Conservation (phyloP, 2,113 vertebrate species). For the Misgurnus anguillicaudatus region DNA sequence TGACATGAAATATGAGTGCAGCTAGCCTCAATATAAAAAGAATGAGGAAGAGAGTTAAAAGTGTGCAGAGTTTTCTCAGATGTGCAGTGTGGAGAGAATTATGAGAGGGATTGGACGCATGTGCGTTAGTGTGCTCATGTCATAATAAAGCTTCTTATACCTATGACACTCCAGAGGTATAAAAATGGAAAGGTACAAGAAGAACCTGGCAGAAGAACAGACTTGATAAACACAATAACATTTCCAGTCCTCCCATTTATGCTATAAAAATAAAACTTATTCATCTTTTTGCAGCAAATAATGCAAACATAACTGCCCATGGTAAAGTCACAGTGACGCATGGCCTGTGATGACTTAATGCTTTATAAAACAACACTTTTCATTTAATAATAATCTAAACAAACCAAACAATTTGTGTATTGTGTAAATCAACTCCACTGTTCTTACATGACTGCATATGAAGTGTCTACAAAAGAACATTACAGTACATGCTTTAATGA, state of each 20-base stretch:
- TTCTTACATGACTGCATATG: slow-evolving; percentile 16
- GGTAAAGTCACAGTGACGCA: too few relatives aligned
- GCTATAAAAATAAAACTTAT: neutral
- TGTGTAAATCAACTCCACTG: neutral
- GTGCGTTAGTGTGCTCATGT: slow-evolving; percentile 56
- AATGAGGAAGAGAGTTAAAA: slow-evolving; percentile 76
- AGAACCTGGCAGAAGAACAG: slow-evolving; percentile 9
- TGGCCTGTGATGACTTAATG: neutral
- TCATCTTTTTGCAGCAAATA: too few relatives aligned
- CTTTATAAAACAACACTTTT: neutral
- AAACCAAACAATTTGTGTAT: slow-evolving; percentile 11
- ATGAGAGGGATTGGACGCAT: slow-evolving; percentile 65
- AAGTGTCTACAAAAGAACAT: slow-evolving; percentile 33
- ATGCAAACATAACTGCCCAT: too few relatives aligned
- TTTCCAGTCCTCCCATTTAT: slow-evolving; percentile 5
- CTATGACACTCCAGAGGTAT: slow-evolving; percentile 40
- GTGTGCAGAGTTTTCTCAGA: slow-evolving; percentile 77
- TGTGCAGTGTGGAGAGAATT: slow-evolving; percentile 69
- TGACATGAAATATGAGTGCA: slow-evolving; percentile 76
- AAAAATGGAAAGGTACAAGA: slow-evolving; percentile 35
- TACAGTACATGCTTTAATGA: slow-evolving; percentile 51
- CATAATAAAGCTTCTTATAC: slow-evolving; percentile 49
- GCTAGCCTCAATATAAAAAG: slow-evolving; percentile 79
- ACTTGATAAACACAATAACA: slow-evolving; percentile 22
- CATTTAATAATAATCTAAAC: neutral